Percentiles rank a stretch among this genome's conserved stretches.
These are phyloP conservation scores for Sceloporus undulatus DNA, from an alignment of 2,113 vertebrate genomes.

Conservation along the genomic window DNA sequence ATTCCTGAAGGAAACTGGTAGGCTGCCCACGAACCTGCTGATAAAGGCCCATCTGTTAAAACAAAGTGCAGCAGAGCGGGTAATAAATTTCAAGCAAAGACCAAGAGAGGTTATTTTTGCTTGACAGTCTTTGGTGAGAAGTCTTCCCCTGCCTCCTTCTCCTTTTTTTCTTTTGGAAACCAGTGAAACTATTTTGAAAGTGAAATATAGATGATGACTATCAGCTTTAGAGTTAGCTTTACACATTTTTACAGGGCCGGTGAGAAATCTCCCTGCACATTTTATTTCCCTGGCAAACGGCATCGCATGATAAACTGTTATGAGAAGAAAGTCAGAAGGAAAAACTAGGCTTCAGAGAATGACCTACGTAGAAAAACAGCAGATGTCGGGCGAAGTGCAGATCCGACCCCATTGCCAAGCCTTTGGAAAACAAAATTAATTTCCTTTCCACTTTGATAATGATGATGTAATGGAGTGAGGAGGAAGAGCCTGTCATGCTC, in stretches of 20 bases:
- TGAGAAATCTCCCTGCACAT: conserved; percentile 65
- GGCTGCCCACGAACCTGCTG: conserved; percentile 82
- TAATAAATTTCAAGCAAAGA: conserved; percentile 81
- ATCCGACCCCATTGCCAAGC: conserved; percentile 78
- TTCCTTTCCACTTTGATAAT: conserved; percentile 88
- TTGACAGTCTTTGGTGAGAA: conserved; percentile 73
- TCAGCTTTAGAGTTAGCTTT: conserved; percentile 73
- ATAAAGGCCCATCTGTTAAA: conserved; percentile 88
- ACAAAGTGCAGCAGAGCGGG: conserved; percentile 76
- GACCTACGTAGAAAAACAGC: conserved; percentile 84
- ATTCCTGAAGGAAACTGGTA: conserved; percentile 80
- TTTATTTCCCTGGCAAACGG: conserved; percentile 72
- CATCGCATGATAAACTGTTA: conserved; percentile 76
- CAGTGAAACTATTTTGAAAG: conserved; percentile 73
- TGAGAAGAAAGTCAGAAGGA: conserved; percentile 80
- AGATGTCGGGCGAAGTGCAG: conserved; percentile 86
- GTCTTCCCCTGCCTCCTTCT: background rate
- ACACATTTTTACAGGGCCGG: conserved; percentile 69
- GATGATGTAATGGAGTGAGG: conserved; percentile 84
- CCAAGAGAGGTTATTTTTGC: conserved; percentile 77
- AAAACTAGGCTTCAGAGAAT: conserved; percentile 80
- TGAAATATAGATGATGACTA: conserved; percentile 75
- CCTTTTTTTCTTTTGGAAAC: conserved; percentile 47
- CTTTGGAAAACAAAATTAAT: conserved; percentile 87
- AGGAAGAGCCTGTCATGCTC: conserved; percentile 81